A percentile compares a stretch with the other conserved stretches of the same genome.
phyloP scores from a whole-genome alignment of 2,888 invertebrate species.

The Drosophila greeni region DNA sequence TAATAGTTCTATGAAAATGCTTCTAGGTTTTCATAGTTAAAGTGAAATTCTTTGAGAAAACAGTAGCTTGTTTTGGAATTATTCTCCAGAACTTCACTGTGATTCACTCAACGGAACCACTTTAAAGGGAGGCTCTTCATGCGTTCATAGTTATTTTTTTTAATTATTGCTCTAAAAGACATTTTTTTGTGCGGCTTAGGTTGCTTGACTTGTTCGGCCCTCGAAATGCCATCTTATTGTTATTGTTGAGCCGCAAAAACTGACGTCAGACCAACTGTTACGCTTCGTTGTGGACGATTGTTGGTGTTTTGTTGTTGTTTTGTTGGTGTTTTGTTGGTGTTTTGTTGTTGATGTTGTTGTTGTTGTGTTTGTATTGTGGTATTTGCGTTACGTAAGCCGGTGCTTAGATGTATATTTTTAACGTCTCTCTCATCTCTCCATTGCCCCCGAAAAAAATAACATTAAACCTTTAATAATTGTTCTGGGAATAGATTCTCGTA shows the following conservation, averaged over 20 bases:
- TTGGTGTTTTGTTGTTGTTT: not conserved
- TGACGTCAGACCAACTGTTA: constrained; percentile 67
- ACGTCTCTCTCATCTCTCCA: constrained; percentile 3
- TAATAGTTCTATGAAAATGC: not conserved
- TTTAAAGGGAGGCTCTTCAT: not conserved
- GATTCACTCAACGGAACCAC: constrained; percentile 12
- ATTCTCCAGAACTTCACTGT: not conserved
- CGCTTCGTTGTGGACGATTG: constrained; percentile 49
- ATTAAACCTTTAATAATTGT: constrained; percentile 13
- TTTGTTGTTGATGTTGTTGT: not conserved
- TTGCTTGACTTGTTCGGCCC: constrained; percentile 22
- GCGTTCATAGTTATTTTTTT: constrained; percentile 8
- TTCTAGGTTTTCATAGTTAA: not conserved
- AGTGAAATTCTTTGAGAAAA: not conserved
- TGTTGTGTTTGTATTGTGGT: too few species aligned
- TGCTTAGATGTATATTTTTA: constrained; percentile 24
- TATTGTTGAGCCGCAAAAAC: constrained; percentile 19
- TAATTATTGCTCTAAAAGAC: constrained; percentile 17
- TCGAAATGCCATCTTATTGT: constrained; percentile 36
- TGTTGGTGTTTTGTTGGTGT: constrained; percentile 5
- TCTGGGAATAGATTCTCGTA: constrained; percentile 26
- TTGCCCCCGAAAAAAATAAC: constrained; percentile 3
- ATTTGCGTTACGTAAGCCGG: constrained; percentile 36
- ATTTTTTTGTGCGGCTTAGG: constrained; percentile 9
- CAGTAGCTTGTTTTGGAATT: not conserved